Conservation (phyloP, 1,140 invertebrate species). For the Bombus cullumanus region DNA sequence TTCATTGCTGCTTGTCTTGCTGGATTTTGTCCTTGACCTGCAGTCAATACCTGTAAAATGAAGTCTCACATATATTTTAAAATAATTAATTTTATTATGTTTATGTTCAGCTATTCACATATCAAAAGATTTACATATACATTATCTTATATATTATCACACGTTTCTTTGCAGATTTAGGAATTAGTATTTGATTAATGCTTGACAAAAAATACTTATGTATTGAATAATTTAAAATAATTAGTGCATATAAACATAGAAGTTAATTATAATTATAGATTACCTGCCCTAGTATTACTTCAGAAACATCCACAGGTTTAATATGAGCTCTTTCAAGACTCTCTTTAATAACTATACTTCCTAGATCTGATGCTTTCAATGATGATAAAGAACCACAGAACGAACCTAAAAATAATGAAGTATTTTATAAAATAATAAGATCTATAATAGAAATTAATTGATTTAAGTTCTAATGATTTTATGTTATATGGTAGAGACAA, state of each 20-base stretch:
- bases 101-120: slow-evolving; percentile 5
- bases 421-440: not conserved
- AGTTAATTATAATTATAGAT: slow-evolving; percentile 36
- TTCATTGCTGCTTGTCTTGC: slow-evolving; percentile 91
- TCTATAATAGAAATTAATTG: not conserved
- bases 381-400: slow-evolving; percentile 88
- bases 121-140: not conserved
- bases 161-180: not conserved
- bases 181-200: not conserved
- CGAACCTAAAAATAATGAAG: slow-evolving; percentile 83
- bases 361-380: slow-evolving; percentile 89
- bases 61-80: not conserved
- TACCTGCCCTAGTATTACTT: slow-evolving; percentile 95
- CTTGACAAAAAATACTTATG: not conserved
- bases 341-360: slow-evolving; percentile 89
- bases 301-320: slow-evolving; percentile 87
- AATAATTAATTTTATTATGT: not conserved
- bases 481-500: no score
- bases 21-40: slow-evolving; percentile 93
- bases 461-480: no score
- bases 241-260: not conserved
- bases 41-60: slow-evolving; percentile 84
- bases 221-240: slow-evolving; percentile 31
- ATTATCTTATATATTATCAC: not conserved
- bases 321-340: slow-evolving; percentile 86